Evolutionary conservation across 2,888 invertebrate genomes (phyloP), one percentile per base, ranked within the genome.

Genomic region (Thelaira solivaga): DNA sequence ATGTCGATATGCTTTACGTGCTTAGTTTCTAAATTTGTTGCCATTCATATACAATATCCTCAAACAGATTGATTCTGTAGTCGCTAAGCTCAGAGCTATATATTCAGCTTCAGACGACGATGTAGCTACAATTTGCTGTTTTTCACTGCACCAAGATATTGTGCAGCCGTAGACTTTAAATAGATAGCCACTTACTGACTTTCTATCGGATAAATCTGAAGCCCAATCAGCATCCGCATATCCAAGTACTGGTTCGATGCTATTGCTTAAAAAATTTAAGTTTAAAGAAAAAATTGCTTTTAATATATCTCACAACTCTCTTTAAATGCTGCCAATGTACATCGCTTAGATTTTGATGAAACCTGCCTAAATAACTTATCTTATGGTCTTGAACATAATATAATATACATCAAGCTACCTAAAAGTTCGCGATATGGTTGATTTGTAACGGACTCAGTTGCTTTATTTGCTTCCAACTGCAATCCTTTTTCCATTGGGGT

Each of bases 71-170:
- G n/a, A n/a, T n/a, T n/a, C n/a, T n/a, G 16, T 53, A 20, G 11
- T 24, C 26, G 62, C 45, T 29, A 26, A 18, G 31, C 61, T 71
- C 13, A 71, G 51, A 4, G 64, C 55, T 1, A 62, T 11, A 16
- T 45, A 64, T 36, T 72, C 36, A 3, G 72, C 64, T 64, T 64
- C 47, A 0, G 34, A 24, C 1, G 64, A 55, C 2, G 64, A 64
- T n/a, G 47, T 55, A 16, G 34, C 18, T 22, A 72, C 64, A 11
- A 53, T 72, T 29, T 61, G 41, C 16, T 72, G 53, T 8, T 72
- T 64, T 11, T 45, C 41, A 16, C 55, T 51, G 2, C 7, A 47
- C 49, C 41, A 39, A 13, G 55, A 62, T 0, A 55, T 22, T 26
- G 62, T 72, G 1, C 43, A 62, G 1, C 34, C 53, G 34, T 45